Evolutionary conservation across 2,888 invertebrate species (phyloP), one percentile per base, ranked within the genome.

Genomic region (Sinhomidia bicolor): DNA sequence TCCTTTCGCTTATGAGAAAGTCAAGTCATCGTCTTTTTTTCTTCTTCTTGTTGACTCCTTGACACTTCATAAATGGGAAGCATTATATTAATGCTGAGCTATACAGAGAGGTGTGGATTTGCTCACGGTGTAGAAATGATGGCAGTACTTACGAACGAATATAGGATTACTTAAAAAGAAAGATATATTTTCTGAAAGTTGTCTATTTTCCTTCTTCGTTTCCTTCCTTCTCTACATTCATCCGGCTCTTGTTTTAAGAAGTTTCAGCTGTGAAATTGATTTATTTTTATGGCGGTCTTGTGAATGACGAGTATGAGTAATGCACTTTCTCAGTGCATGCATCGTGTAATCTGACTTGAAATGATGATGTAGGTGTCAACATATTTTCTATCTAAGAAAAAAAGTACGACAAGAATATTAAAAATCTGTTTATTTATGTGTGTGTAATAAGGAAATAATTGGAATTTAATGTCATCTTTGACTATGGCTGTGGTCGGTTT

Each of bases 231-330:
- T 41, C 41, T 20, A 68, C 2, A 68, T 68, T 20, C 41, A 74
- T 78, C 36, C 54, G 51, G 20, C 78, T 78, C 84, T 76, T 84
- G 84, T 74, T 84, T 41, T 47, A 74, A 74, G 41, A 74, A 76
- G 26, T 84, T 71, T 84, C 76, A 84, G 84, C 84, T 84, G 84
- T 84, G 84, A 84, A 84, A 84, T 68, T 84, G 84, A 84, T 84
- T 84, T 84, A 84, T 84, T 84, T 71, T 74, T 74, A 74, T 74
- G 44, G 44, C 23, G 44, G 29, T 29, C 4, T 32, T 26, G 29
- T 68, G 47, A 41, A 6, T 68, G 44, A 74, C 14, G 23, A 23
- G 41, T 74, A 10, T 47, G 23, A 74, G 71, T 20, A 68, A 68
- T 68, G 68, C 68, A 68, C 68, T 68, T 68, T 68, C n/a, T 41